phyloP scores from a whole-genome alignment of 1,140 invertebrate species.

The Drosophila lacteicornis region DNA sequence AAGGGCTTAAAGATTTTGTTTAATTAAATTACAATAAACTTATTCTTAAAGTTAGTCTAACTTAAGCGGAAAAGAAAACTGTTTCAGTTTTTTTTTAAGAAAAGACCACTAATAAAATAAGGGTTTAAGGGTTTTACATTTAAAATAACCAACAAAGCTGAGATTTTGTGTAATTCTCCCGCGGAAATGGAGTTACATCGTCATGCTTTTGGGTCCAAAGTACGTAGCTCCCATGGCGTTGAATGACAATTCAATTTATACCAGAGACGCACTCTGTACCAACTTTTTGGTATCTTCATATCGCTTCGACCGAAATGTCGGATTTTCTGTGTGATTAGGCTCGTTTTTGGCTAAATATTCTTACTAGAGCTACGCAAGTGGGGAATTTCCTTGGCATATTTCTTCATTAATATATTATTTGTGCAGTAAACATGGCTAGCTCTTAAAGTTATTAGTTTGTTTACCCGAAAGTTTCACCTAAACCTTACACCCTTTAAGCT shows the following conservation, averaged over 20 bases:
- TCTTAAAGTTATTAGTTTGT: background rate
- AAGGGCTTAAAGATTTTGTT: too few species aligned
- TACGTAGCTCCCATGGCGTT: slow-evolving; percentile 11
- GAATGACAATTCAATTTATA: slow-evolving; percentile 29
- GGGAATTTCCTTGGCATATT: background rate
- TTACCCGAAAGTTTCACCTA: background rate
- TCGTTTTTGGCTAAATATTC: background rate
- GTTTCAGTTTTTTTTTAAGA: too few species aligned
- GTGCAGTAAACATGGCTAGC: too few species aligned
- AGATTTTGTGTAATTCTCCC: background rate
- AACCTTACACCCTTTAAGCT: background rate
- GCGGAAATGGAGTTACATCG: background rate
- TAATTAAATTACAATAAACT: too few species aligned
- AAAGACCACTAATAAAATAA: background rate
- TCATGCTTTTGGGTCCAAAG: background rate
- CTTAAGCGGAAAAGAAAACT: too few species aligned
- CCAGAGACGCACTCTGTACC: slow-evolving; percentile 4
- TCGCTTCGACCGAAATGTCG: background rate
- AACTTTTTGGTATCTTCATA: slow-evolving; percentile 4
- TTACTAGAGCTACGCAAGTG: too few species aligned
- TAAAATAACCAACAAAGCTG: too few species aligned
- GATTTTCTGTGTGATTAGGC: background rate
- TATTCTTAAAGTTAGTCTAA: too few species aligned
- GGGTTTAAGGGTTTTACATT: background rate
- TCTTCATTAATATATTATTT: background rate